A percentile compares a stretch with the other conserved stretches of the same genome.
These are phyloP conservation scores for Megaustenia siamemsis DNA, from an alignment of 2,888 invertebrate species.

Conservation along the genomic window DNA sequence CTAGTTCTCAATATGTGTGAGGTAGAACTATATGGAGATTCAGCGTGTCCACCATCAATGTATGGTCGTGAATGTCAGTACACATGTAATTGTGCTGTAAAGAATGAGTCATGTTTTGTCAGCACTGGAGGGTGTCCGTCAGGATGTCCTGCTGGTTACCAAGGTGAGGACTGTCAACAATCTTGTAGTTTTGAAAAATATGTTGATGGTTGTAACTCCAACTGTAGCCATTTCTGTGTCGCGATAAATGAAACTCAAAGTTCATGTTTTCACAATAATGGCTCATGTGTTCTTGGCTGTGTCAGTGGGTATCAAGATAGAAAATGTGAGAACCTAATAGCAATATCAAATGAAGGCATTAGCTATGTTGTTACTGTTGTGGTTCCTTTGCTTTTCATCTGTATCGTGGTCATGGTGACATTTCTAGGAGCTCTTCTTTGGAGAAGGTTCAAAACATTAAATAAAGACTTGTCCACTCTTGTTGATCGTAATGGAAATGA, in stretches of 20 bases:
- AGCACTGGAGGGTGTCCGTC: conserved; percentile 31
- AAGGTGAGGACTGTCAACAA: neutral
- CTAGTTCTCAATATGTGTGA: neutral
- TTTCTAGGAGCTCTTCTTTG: neutral
- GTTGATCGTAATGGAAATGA: neutral
- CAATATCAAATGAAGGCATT: neutral
- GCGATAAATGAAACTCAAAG: neutral
- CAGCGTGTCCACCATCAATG: neutral
- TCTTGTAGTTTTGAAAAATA: neutral
- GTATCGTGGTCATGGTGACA: neutral
- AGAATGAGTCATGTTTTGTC: neutral
- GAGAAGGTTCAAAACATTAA: neutral
- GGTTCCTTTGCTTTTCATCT: neutral
- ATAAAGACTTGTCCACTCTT: neutral
- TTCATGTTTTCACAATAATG: neutral
- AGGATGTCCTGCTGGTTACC: conserved; percentile 9
- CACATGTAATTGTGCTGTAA: conserved; percentile 17
- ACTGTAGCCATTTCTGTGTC: conserved; percentile 24
- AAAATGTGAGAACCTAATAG: neutral
- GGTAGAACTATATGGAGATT: conserved; percentile 21
- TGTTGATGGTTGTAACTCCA: conserved; percentile 1
- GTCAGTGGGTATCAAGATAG: neutral
- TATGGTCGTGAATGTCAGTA: conserved; percentile 3
- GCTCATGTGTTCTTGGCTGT: neutral
- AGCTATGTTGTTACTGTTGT: neutral